Evolutionary conservation across 2,888 invertebrate species (phyloP), one percentile per base, ranked within the genome.

Genomic region (Dryomyza anilis): DNA sequence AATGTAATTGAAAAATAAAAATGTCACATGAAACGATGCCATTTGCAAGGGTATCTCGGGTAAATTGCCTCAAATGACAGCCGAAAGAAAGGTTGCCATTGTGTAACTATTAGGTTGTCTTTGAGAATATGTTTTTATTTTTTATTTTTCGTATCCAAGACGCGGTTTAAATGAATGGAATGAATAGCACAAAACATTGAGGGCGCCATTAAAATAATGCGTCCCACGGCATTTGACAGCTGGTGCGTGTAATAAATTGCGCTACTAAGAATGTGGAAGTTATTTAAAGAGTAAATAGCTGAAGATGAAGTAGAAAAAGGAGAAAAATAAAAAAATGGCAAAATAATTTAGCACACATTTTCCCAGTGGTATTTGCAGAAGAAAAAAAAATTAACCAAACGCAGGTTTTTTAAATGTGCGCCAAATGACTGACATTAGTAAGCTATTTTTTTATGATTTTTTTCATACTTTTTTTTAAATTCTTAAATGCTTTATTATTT

Each of bases 131-230:
- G n/a, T 14, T 29, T 52, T 52, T 1, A n/a, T n/a, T 50, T 50
- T 48, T 48, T 23, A 25, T n/a, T 16, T 25, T 52, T 52, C 5
- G 23, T 52, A 12, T 27, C 3, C n/a, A 23, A 29, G 16, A 27
- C 27, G 27, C 16, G 27, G 27, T 27, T 8, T 14, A 27, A 14
- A 50, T 25, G 23, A 52, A 27, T 27, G n/a, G 25, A 52, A 52
- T 52, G n/a, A n/a, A n/a, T n/a, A n/a, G n/a, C n/a, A 50, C 39
- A 6, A 39, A 39, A n/a, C 3, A 33, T 4, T 21, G 14, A 21
- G 21, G 19, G 23, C 1, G 36, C 25, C 80, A 78, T 78, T 80
- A 79, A 79, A 79, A 73, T 80, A 78, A 78, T 78, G 79, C 72
- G 68, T 70, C 70, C 64, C 68, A 66, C 67, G 65, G 68, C 71